Evolutionary conservation across 2,113 vertebrate species (phyloP).

Genomic region (Eupsittula cactorum): DNA sequence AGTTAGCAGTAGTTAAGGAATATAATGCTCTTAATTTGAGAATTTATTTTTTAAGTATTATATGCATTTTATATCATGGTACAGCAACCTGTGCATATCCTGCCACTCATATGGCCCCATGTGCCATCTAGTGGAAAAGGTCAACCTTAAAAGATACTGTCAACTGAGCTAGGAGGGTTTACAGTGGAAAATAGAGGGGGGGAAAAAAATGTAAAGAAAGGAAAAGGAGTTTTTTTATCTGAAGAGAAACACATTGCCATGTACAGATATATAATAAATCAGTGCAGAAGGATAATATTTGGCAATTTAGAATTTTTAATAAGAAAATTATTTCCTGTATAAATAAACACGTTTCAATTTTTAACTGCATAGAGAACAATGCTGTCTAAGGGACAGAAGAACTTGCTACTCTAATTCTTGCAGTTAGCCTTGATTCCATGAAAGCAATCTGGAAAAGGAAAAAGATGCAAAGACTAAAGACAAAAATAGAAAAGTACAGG

Average conservation of each 20-base stretch:
- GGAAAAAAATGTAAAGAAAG: neutral
- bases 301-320: neutral
- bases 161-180: neutral
- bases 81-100: neutral
- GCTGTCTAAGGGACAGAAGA: neutral
- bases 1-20: neutral
- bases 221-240: neutral
- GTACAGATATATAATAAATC: neutral
- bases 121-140: constrained; percentile 70
- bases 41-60: neutral
- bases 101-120: constrained; percentile 26
- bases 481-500: neutral
- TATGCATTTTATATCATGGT: neutral
- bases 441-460: neutral
- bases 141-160: constrained; percentile 15
- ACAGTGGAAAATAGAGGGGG: neutral
- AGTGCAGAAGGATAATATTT: neutral
- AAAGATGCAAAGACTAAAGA: neutral
- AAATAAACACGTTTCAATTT: neutral
- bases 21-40: neutral
- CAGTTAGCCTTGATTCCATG: neutral
- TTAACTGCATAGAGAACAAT: neutral
- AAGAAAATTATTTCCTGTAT: neutral
- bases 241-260: neutral
- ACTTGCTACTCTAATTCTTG: neutral